Conservation (phyloP, 1,140 invertebrate species). For the Hylaeus anthracinus region DNA sequence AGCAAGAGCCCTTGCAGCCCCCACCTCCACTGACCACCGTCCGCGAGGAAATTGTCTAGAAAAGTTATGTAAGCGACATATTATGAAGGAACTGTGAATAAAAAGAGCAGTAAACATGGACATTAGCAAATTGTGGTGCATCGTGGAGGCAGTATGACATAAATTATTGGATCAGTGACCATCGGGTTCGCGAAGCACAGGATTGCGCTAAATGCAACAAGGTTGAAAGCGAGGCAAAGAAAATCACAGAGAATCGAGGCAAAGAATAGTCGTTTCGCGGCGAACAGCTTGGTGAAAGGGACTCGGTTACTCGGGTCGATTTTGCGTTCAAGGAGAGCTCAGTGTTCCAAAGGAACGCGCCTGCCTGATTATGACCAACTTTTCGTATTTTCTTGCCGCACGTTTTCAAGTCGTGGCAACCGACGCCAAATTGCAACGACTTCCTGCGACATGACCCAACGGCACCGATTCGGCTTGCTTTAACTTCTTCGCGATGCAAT, state of each 20-base stretch:
- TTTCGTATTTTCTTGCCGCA: constrained; percentile 61
- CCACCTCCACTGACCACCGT: too few relatives aligned
- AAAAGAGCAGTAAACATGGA: too few relatives aligned
- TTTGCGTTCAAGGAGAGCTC: constrained; percentile 78
- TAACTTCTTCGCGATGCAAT: too few relatives aligned
- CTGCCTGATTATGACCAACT: constrained; percentile 50
- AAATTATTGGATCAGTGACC: background rate
- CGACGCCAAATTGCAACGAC: too few relatives aligned
- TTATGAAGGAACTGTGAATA: too few relatives aligned
- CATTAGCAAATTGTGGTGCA: too few relatives aligned
- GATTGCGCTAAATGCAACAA: constrained; percentile 18
- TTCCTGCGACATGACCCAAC: too few relatives aligned
- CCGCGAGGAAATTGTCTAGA: too few relatives aligned
- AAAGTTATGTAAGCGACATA: too few relatives aligned
- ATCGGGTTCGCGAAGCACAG: background rate
- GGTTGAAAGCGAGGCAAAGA: constrained; percentile 31
- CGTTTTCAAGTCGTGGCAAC: background rate
- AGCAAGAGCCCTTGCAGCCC: too few relatives aligned
- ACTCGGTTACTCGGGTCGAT: constrained; percentile 62
- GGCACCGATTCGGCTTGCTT: too few relatives aligned
- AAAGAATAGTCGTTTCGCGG: constrained; percentile 38
- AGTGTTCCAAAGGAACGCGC: constrained; percentile 20
- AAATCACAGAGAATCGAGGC: constrained; percentile 16
- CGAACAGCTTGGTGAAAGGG: constrained; percentile 74
- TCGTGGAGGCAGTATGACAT: too few relatives aligned